phyloP scores from a whole-genome alignment of 2,888 invertebrate species.

The Eubasilissa splendida region DNA sequence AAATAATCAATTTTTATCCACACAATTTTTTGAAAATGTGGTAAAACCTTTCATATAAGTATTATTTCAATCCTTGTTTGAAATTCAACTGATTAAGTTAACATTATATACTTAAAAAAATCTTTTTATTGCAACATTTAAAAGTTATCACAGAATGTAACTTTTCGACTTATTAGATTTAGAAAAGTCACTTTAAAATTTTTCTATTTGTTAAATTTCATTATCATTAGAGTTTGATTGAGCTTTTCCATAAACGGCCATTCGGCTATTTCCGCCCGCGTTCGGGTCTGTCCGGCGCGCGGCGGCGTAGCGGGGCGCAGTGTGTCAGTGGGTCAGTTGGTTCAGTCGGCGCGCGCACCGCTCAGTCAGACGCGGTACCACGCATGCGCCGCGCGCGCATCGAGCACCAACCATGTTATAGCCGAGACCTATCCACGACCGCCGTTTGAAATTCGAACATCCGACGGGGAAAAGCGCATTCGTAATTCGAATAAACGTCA shows the following conservation, averaged over 20 bases:
- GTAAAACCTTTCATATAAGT: too few relatives aligned
- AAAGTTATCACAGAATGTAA: too few relatives aligned
- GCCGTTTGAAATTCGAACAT: not conserved
- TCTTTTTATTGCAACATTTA: too few relatives aligned
- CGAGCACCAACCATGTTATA: constrained; percentile 13
- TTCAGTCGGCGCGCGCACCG: constrained; percentile 11
- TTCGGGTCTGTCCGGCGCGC: not conserved
- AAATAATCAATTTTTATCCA: too few relatives aligned
- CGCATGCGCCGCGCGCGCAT: constrained; percentile 52
- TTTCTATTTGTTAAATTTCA: too few relatives aligned
- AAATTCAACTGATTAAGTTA: too few relatives aligned
- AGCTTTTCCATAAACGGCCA: not conserved
- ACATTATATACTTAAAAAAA: too few relatives aligned
- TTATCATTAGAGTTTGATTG: too few relatives aligned
- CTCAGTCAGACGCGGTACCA: constrained; percentile 46
- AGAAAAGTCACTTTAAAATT: too few relatives aligned
- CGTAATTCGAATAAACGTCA: not conserved
- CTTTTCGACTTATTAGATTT: too few relatives aligned
- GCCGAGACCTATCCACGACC: constrained; percentile 5
- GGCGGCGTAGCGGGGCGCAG: constrained; percentile 61
- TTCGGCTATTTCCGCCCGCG: constrained; percentile 26
- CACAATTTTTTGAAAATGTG: too few relatives aligned
- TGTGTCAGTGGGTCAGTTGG: constrained; percentile 71
- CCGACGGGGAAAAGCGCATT: constrained; percentile 24
- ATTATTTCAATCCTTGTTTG: too few relatives aligned